Evolutionary conservation across 92 coral and sea anemone species (phyloP), one percentile per base, ranked within the genome.

Genomic region (Montipora capitata): DNA sequence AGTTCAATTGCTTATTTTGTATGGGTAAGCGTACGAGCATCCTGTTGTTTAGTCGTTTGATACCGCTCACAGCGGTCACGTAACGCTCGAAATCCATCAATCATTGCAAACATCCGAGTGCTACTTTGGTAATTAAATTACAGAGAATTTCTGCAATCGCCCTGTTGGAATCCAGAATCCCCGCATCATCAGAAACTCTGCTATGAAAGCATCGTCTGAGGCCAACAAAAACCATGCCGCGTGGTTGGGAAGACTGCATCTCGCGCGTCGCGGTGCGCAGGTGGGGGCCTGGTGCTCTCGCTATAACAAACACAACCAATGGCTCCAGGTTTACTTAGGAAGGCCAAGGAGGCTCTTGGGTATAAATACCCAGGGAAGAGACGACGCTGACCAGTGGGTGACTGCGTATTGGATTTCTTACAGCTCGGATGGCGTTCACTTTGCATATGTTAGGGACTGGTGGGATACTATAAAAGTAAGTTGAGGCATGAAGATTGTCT

Each of bases 141-240:
- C 68, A 95, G 98, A 89, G 57, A 91, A 89, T 43, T 82, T 91
- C 73, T 95, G 98, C 76, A 88, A 92, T 59, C 56, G 54, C 7
- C 72, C 96, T 15, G 90, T 93, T 54, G 98, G 98, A 10, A 90
- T 95, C 54, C 96, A 88, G 86, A 95, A 82, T 65, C 90, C 90
- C 6, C 94, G 95, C 15, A 89, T 95, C 73, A 93, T 95, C 73
- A 93, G 68, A 78, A 82, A 89, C 59, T 85, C 84, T 38, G 91
- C 92, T 48, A 54, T 95, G 68, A 91, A 91, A 39, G 92, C 98
- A 10, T 95, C 98, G 72, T 93, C 98, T 2, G 63, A 54, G 9
- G 86, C 81, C 75, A 88, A 93, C 74, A 63, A 61, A 10, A 62
- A 85, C 76, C 88, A 76, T 17, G 92, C 88, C 12, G 74, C 98